Conservation (phyloP, 2,888 invertebrate species). For the Troilus luridus region DNA sequence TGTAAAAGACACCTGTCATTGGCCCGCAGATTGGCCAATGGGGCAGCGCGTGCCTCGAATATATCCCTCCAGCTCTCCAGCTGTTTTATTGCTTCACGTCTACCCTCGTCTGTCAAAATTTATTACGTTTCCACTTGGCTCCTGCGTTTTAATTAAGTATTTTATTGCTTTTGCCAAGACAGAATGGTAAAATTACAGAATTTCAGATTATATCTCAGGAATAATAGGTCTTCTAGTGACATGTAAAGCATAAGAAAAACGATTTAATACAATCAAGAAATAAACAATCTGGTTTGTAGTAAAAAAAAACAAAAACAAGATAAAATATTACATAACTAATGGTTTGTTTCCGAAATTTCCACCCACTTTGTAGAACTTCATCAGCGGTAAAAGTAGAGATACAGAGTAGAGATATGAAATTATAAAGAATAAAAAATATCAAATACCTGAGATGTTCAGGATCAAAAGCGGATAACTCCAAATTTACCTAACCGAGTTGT, state of each 20-base stretch:
- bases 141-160: neutral
- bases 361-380: too few relatives aligned
- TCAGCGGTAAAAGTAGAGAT: too few relatives aligned
- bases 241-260: too few relatives aligned
- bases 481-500: too few relatives aligned
- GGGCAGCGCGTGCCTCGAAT: constrained; percentile 1
- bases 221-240: neutral
- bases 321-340: too few relatives aligned
- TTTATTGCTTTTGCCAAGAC: neutral
- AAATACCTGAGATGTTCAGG: too few relatives aligned
- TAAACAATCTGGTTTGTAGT: too few relatives aligned
- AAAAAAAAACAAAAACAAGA: too few relatives aligned
- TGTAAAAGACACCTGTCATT: constrained; percentile 40
- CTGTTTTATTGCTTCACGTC: constrained; percentile 10
- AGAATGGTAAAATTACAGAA: neutral
- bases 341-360: too few relatives aligned
- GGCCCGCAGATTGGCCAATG: constrained; percentile 23
- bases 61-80: neutral
- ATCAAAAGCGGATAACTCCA: too few relatives aligned
- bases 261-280: neutral
- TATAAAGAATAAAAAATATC: too few relatives aligned
- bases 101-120: neutral
- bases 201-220: neutral
- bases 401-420: too few relatives aligned
- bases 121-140: constrained; percentile 1